Evolutionary conservation across 2,888 invertebrate genomes (phyloP).

Genomic region (Spodoptera littoralis): DNA sequence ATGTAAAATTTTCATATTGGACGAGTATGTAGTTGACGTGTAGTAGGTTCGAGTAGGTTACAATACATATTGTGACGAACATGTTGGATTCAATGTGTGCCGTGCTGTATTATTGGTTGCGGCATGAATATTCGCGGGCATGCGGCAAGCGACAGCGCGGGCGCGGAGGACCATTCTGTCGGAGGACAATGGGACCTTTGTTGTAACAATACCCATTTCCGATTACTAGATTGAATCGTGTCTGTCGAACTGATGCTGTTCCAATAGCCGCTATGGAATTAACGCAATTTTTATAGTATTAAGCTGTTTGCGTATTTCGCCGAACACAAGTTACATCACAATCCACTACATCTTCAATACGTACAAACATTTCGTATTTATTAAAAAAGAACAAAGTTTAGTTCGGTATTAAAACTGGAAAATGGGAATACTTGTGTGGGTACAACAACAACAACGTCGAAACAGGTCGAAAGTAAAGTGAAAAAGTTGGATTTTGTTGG

Average conservation of each 20-base stretch:
- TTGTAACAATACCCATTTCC: conserved; percentile 87
- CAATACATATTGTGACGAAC: conserved; percentile 51
- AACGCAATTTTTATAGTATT: conserved; percentile 33
- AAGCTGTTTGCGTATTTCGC: conserved; percentile 1
- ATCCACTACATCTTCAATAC: conserved; percentile 3
- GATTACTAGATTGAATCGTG: conserved; percentile 88
- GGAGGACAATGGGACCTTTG: conserved; percentile 83
- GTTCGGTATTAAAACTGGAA: conserved; percentile 22
- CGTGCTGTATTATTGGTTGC: conserved; percentile 57
- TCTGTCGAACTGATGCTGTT: conserved; percentile 78
- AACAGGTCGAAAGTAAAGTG: conserved; percentile 34
- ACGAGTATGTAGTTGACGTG: conserved; percentile 12
- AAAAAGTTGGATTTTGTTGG: conserved; percentile 39
- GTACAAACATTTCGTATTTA: conserved; percentile 17
- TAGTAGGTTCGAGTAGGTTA: conserved; percentile 36
- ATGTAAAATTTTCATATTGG: too few species aligned
- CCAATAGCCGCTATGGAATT: conserved; percentile 70
- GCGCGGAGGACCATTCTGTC: conserved; percentile 56
- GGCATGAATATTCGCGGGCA: conserved; percentile 74
- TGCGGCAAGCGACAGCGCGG: conserved; percentile 53
- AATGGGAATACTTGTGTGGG: conserved; percentile 26
- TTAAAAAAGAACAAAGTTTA: conserved; percentile 20
- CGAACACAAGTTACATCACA: background rate
- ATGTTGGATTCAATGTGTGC: conserved; percentile 51
- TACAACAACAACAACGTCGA: conserved; percentile 29